These are phyloP conservation scores for Varecia variegata DNA, from an alignment of 2,797 vertebrate genomes.

Conservation along the genomic window DNA sequence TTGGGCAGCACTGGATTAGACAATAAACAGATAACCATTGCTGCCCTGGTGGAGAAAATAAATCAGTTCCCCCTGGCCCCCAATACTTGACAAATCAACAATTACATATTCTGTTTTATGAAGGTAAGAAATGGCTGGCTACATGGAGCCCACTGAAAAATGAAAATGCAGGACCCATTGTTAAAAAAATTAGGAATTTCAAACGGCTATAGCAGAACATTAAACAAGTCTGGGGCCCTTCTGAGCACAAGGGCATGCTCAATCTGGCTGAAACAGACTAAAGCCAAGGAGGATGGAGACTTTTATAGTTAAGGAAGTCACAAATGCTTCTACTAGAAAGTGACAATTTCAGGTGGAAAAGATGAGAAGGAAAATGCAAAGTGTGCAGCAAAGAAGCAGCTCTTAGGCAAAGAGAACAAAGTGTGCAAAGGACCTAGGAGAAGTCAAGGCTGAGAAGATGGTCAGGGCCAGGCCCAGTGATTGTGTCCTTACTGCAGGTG, in stretches of 20 bases:
- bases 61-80: fast-evolving
- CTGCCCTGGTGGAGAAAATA: neutral
- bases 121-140: neutral
- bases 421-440: neutral
- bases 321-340: neutral
- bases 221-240: neutral
- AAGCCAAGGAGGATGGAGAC: neutral
- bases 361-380: neutral
- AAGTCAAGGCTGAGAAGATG: neutral
- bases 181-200: neutral
- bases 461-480: fast-evolving
- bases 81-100: neutral
- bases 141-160: neutral
- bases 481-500: neutral
- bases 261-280: neutral
- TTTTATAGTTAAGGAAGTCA: neutral
- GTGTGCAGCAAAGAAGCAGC: neutral
- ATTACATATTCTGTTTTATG: neutral
- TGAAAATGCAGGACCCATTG: neutral
- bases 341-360: neutral
- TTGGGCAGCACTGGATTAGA: neutral
- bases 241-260: neutral
- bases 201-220: neutral
- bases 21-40: neutral
- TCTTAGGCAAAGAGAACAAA: neutral